Percentiles rank a stretch among this genome's conserved stretches.
Conservation (phyloP, 2,888 invertebrate species). For the Dasysyrphus albostriatus region DNA sequence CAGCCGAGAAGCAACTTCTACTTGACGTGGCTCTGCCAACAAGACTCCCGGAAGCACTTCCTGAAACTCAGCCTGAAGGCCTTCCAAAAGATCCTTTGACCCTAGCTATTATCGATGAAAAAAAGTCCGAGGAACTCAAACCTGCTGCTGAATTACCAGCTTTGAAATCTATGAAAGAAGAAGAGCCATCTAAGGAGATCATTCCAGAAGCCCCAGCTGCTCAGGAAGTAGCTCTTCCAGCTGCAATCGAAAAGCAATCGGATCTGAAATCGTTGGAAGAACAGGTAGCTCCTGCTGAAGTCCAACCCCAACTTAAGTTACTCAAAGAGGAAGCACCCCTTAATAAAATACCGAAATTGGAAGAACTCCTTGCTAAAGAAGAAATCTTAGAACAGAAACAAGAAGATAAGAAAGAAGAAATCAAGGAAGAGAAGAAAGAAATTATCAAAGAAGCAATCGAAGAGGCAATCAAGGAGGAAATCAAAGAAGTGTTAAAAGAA, state of each 20-base stretch:
- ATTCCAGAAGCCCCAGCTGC: conserved; percentile 24
- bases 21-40: not conserved
- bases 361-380: conserved; percentile 37
- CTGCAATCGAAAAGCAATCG: conserved; percentile 22
- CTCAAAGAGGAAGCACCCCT: conserved; percentile 38
- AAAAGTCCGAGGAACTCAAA: conserved; percentile 41
- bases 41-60: conserved; percentile 4
- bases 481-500: conserved; percentile 48
- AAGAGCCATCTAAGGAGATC: conserved; percentile 30
- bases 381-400: conserved; percentile 15
- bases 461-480: conserved; percentile 49
- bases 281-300: conserved; percentile 15
- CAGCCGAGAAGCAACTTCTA: conserved; percentile 35
- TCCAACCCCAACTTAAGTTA: conserved; percentile 32
- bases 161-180: conserved; percentile 35
- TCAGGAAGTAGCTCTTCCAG: conserved; percentile 30
- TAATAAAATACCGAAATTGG: conserved; percentile 10
- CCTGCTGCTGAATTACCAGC: conserved; percentile 33
- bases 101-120: conserved; percentile 18
- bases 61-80: conserved; percentile 10
- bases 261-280: conserved; percentile 49
- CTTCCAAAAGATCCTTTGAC: conserved; percentile 26
- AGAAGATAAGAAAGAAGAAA: conserved; percentile 8
- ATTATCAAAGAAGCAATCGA: conserved; percentile 42
- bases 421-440: conserved; percentile 44